A percentile compares a stretch with the other conserved stretches of the same genome.
phyloP scores from a whole-genome alignment of 2,888 invertebrate species.

The Caenorhabditis virilis region DNA sequence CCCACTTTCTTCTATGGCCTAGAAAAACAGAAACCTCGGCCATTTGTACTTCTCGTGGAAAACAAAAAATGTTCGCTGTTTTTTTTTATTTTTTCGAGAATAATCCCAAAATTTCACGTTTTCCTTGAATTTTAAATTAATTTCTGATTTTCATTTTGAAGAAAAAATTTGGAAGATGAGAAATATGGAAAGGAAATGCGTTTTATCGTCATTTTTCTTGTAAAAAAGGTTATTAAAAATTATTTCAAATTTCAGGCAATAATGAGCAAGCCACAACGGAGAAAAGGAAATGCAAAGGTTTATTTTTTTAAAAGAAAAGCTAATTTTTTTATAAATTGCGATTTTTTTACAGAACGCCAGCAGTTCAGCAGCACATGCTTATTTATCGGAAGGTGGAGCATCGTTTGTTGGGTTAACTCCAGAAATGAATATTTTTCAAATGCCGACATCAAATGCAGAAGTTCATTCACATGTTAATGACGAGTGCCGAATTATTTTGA shows the following conservation, averaged over 20 bases:
- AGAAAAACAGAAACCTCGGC: too few relatives aligned
- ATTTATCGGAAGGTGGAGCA: slow-evolving; percentile 22
- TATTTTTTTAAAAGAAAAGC: not conserved
- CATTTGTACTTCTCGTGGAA: too few relatives aligned
- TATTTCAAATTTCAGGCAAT: not conserved
- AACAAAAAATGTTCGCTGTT: too few relatives aligned
- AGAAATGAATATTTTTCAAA: slow-evolving; percentile 36
- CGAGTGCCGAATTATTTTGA: slow-evolving; percentile 53
- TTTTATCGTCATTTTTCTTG: too few relatives aligned
- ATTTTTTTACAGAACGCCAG: slow-evolving; percentile 36
- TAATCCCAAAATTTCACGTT: too few relatives aligned
- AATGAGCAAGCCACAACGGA: slow-evolving; percentile 43
- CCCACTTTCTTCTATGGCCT: too few relatives aligned
- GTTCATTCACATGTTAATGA: slow-evolving; percentile 40
- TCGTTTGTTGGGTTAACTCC: slow-evolving; percentile 29
- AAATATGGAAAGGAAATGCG: too few relatives aligned
- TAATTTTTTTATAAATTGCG: not conserved
- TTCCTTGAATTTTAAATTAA: too few relatives aligned
- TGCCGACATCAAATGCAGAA: not conserved
- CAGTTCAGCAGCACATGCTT: slow-evolving; percentile 41
- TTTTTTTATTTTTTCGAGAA: too few relatives aligned
- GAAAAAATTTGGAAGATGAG: too few relatives aligned
- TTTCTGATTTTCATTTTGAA: too few relatives aligned
- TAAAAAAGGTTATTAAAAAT: too few relatives aligned
- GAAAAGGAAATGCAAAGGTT: slow-evolving; percentile 48